phyloP scores from a whole-genome alignment of 2,888 invertebrate genomes.

The Tinea semifulvella region DNA sequence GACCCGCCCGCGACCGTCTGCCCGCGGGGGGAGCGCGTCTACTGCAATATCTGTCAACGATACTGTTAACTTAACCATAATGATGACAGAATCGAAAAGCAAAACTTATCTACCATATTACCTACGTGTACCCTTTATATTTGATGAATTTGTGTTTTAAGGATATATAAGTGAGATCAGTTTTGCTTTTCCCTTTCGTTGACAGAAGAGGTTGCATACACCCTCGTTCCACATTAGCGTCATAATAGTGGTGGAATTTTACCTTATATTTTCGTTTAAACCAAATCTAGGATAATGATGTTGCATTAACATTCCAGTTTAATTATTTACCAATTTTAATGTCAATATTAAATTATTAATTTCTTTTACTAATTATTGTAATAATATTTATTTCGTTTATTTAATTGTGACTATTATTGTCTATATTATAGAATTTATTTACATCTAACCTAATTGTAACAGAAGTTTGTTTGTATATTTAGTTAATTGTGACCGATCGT shows the following conservation, averaged over 20 bases:
- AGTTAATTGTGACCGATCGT: conserved; percentile 50
- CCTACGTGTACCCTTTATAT: conserved; percentile 2
- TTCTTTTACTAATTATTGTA: conserved; percentile 32
- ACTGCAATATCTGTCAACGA: conserved; percentile 29
- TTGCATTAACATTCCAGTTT: conserved; percentile 64
- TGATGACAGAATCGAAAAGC: background rate
- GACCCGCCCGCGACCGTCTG: conserved; percentile 45
- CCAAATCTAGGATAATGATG: conserved; percentile 49
- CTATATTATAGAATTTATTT: conserved; percentile 61
- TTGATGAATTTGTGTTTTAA: conserved; percentile 9
- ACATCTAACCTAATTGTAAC: conserved; percentile 55
- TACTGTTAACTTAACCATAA: conserved; percentile 26
- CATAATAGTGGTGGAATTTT: conserved; percentile 42
- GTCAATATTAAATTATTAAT: conserved; percentile 45
- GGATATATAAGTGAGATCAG: background rate
- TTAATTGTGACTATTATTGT: conserved; percentile 34
- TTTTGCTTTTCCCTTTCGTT: background rate
- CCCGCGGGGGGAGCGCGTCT: conserved; percentile 32
- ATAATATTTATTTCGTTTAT: conserved; percentile 43
- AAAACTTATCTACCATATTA: background rate
- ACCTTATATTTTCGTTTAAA: conserved; percentile 37
- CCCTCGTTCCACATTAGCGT: conserved; percentile 4
- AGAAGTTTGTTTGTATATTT: conserved; percentile 31
- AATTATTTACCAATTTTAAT: conserved; percentile 52
- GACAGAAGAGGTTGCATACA: background rate